Evolutionary conservation across 2,113 vertebrate species (phyloP).

Genomic region (Salvelinus fontinalis): DNA sequence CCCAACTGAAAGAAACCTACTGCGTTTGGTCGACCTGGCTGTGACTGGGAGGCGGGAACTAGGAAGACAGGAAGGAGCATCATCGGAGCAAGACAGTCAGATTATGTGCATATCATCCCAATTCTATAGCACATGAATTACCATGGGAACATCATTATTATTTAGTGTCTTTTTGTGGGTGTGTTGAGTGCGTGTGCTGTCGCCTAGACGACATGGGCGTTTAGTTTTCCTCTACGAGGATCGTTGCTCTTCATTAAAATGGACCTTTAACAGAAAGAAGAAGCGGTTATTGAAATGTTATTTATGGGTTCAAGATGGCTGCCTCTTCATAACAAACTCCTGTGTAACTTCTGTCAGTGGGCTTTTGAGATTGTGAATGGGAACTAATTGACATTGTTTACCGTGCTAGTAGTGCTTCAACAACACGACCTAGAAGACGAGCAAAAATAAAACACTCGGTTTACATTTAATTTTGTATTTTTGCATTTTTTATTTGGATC

Average conservation of each 20-base stretch:
- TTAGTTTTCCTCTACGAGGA: constrained; percentile 99
- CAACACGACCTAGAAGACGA: constrained; percentile 93
- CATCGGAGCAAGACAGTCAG: constrained; percentile 70
- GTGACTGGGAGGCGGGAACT: constrained; percentile 21
- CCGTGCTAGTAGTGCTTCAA: constrained; percentile 95
- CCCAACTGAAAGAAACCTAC: constrained; percentile 74
- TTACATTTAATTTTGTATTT: constrained; percentile 92
- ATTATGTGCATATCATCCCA: constrained; percentile 97
- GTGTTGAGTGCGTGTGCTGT: constrained; percentile 92
- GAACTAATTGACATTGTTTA: constrained; percentile 99
- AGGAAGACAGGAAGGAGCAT: background rate
- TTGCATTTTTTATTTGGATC: constrained; percentile 63
- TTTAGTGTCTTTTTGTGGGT: constrained; percentile 55
- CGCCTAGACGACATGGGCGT: constrained; percentile 98
- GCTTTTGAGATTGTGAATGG: constrained; percentile 90
- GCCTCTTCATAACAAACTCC: constrained; percentile 98
- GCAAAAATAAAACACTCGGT: constrained; percentile 84
- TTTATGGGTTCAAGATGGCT: constrained; percentile 98
- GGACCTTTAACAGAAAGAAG: constrained; percentile 77
- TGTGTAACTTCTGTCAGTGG: constrained; percentile 82
- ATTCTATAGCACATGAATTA: constrained; percentile 95
- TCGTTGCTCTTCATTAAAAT: constrained; percentile 98
- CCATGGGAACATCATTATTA: constrained; percentile 81
- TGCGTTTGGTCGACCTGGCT: constrained; percentile 72
- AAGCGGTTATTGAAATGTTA: constrained; percentile 86